phyloP scores from a whole-genome alignment of 1,140 invertebrate species.

The Phymastichus coffea region DNA sequence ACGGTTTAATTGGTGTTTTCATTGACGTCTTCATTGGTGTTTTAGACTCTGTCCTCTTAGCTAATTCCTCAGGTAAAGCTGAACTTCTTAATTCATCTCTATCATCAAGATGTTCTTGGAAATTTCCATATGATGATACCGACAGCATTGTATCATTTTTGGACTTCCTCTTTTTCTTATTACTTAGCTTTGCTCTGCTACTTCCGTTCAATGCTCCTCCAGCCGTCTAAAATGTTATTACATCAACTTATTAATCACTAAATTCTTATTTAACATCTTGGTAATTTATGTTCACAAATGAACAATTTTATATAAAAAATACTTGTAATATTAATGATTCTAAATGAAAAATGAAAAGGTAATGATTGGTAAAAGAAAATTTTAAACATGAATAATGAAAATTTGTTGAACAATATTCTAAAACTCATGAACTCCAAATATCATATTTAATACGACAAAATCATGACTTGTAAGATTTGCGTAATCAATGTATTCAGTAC shows the following conservation, averaged over 20 bases:
- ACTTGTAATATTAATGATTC: slow-evolving; percentile 2
- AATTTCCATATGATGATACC: slow-evolving; percentile 42
- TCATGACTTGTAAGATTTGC: too few relatives aligned
- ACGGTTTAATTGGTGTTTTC: slow-evolving; percentile 47
- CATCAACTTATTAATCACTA: too few relatives aligned
- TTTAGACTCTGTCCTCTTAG: slow-evolving; percentile 27
- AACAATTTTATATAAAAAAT: not conserved
- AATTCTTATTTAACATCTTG: not conserved
- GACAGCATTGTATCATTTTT: slow-evolving; percentile 21
- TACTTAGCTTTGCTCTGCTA: not conserved
- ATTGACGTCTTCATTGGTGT: slow-evolving; percentile 38
- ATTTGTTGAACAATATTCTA: too few relatives aligned
- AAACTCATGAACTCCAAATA: too few relatives aligned
- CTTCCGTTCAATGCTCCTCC: slow-evolving; percentile 25
- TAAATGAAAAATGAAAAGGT: slow-evolving; percentile 1
- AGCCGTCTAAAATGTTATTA: slow-evolving; percentile 11
- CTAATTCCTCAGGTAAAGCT: slow-evolving; percentile 37
- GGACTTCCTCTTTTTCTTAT: slow-evolving; percentile 14
- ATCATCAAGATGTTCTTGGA: slow-evolving; percentile 47
- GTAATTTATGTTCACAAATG: not conserved
- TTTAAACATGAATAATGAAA: too few relatives aligned
- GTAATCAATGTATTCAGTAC: too few relatives aligned
- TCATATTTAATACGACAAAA: too few relatives aligned
- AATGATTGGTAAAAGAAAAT: too few relatives aligned
- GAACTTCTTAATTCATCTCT: slow-evolving; percentile 49